These are phyloP conservation scores for Holothuria leucospilota DNA, from an alignment of 53 echinoderm and acorn worm genomes.

Conservation along the genomic window DNA sequence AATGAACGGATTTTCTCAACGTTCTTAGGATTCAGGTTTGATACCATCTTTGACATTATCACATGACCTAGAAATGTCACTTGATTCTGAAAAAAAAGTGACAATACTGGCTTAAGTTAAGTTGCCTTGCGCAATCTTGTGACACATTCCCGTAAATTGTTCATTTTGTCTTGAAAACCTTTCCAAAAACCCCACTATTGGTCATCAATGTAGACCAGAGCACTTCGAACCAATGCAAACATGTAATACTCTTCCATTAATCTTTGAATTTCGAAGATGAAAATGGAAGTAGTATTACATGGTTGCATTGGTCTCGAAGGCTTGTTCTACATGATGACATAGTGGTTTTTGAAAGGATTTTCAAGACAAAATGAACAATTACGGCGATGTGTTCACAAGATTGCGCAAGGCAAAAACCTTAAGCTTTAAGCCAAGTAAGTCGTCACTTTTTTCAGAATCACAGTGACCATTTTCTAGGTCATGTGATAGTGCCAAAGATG, in stretches of 20 bases:
- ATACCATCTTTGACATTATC: constrained; percentile 1
- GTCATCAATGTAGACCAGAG: constrained; percentile 69
- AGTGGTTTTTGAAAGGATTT: no score
- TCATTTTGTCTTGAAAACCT: constrained; percentile 62
- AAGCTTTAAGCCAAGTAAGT: no score
- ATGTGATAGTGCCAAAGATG: no score
- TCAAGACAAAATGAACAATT: no score
- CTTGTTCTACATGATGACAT: no score
- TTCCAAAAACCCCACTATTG: constrained; percentile 67
- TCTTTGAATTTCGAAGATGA: constrained; percentile 66
- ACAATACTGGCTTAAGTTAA: not conserved
- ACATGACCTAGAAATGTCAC: constrained; percentile 17
- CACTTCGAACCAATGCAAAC: constrained; percentile 64
- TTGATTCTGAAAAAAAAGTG: constrained; percentile 10
- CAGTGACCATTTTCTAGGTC: no score
- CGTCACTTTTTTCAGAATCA: no score
- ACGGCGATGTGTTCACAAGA: no score
- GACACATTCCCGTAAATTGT: constrained; percentile 62
- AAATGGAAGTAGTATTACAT: constrained; percentile 62
- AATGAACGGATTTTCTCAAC: not conserved
- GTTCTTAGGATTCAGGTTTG: constrained; percentile 3
- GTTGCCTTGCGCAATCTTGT: constrained; percentile 24
- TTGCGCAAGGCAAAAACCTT: no score
- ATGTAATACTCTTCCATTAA: constrained; percentile 68
- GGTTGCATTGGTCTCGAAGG: no score